Evolutionary conservation across 35 echinoderm and acorn worm genomes (phyloP).

Genomic region (Hemicentrotus pulcherrimus): DNA sequence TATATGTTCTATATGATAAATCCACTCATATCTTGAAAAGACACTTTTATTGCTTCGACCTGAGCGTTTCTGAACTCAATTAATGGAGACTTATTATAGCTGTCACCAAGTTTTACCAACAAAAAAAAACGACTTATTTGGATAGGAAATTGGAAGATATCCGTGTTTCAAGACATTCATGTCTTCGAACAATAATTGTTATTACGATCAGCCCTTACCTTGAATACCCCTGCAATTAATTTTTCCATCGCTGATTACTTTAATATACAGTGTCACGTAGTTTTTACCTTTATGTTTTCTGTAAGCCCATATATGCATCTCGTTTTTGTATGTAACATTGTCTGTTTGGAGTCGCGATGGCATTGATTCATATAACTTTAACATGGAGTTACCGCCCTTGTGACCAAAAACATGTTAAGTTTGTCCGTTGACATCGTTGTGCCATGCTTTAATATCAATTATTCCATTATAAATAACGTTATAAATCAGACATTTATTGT

Average conservation of each 20-base stretch:
- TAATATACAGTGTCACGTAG: neutral
- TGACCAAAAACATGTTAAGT: no score
- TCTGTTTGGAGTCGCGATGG: no score
- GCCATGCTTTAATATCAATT: no score
- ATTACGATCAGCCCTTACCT: neutral
- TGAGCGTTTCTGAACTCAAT: neutral
- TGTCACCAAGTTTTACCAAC: neutral
- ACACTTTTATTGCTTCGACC: neutral
- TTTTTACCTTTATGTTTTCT: no score
- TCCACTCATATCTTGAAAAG: neutral
- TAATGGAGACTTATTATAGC: neutral
- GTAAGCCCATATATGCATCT: no score
- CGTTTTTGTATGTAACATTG: no score
- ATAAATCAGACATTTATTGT: no score
- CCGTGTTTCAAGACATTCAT: neutral
- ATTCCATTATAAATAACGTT: no score
- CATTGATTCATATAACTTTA: no score
- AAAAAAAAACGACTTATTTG: neutral
- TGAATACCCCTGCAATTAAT: neutral
- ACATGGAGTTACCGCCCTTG: no score
- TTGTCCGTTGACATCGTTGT: no score
- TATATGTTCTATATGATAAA: neutral
- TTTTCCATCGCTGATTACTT: neutral
- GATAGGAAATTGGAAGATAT: neutral
- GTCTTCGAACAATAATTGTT: neutral